phyloP scores from a whole-genome alignment of 2,113 vertebrate genomes.

The Ondatra zibethicus region DNA sequence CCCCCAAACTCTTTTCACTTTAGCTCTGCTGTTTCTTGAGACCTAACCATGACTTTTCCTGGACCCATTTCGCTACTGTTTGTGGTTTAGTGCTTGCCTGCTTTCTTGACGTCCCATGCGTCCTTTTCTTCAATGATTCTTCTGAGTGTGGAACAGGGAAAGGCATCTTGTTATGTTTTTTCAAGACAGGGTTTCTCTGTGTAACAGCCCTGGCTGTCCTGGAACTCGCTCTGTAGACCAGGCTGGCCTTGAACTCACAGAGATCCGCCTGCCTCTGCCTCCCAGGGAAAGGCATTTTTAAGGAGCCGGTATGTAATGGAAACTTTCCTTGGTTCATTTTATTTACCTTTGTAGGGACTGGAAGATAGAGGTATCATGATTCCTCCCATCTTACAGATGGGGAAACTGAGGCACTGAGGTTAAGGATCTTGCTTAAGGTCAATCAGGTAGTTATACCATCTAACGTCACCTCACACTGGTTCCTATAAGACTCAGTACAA shows the following conservation, averaged over 20 bases:
- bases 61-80: not conserved
- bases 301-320: not conserved
- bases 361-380: not conserved
- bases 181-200: not conserved
- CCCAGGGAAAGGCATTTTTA: not conserved
- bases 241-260: not conserved
- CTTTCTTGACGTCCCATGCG: not conserved
- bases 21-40: not conserved
- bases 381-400: not conserved
- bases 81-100: not conserved
- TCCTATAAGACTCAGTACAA: not conserved
- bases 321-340: not conserved
- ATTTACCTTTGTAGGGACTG: not conserved
- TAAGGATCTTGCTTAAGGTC: not conserved
- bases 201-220: not conserved
- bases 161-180: not conserved
- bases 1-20: rapidly evolving
- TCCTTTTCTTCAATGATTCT: not conserved
- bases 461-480: not conserved
- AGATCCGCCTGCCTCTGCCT: not conserved
- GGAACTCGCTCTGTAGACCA: not conserved
- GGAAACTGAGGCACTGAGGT: not conserved
- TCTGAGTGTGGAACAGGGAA: not conserved
- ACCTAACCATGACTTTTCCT: not conserved
- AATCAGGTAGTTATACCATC: not conserved